Conservation (phyloP, 2,888 invertebrate species). For the Drosophila pegasa region DNA sequence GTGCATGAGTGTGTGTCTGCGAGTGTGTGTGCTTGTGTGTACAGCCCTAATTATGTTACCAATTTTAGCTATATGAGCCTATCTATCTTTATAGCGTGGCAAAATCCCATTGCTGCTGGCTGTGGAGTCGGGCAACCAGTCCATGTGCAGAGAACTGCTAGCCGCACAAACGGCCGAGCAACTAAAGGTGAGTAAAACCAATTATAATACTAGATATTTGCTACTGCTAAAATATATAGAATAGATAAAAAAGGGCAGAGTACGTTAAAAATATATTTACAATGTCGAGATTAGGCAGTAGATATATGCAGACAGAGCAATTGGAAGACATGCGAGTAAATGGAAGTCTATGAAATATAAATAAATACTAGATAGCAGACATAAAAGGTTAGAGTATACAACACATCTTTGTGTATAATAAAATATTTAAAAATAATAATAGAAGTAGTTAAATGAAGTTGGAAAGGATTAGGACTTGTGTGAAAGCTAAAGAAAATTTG, state of each 20-base stretch:
- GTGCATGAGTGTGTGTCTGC: slow-evolving; percentile 10
- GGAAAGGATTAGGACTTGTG: not conserved
- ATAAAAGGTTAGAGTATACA: not conserved
- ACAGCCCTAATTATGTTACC: slow-evolving; percentile 40
- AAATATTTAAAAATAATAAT: not conserved
- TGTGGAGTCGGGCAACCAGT: slow-evolving; percentile 97
- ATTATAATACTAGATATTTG: not conserved
- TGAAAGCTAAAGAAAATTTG: not conserved
- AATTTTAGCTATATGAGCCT: slow-evolving; percentile 9
- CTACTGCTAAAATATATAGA: not conserved
- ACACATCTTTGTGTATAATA: not conserved
- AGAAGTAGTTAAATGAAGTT: not conserved
- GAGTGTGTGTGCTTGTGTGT: slow-evolving; percentile 23
- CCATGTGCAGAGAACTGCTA: slow-evolving; percentile 96
- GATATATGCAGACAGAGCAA: not conserved
- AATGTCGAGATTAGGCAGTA: not conserved
- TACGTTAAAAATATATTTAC: not conserved
- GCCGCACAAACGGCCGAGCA: slow-evolving; percentile 95
- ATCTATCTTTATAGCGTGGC: slow-evolving; percentile 89
- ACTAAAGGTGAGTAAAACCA: slow-evolving; percentile 87
- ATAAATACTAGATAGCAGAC: not conserved
- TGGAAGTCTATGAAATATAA: not conserved
- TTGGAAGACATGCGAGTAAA: not conserved
- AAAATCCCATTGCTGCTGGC: slow-evolving; percentile 97
- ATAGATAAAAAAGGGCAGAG: not conserved